Base-by-base conservation (phyloP, 2,888 invertebrate genomes). In the Euplexia lucipara region DNA sequence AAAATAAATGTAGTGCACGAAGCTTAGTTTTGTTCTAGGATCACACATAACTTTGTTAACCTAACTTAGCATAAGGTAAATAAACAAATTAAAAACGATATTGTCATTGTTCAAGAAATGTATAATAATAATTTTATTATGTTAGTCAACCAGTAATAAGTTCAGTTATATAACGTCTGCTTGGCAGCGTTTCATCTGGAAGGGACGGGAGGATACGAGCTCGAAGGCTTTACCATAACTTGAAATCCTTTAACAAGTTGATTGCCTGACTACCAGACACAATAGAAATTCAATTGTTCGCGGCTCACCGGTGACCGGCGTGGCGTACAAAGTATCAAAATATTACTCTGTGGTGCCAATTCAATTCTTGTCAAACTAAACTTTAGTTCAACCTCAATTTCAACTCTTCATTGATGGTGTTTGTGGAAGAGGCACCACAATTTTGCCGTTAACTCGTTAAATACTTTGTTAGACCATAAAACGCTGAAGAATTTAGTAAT, bases 11-110 rank as follows among this genome's bases (percentile, higher is more conserved):
- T 60, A 78, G 67, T 78, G 78, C 66, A 67, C 16, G 20, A 65
- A 64, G 71, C 52, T 73, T 65, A 49, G 30, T 57, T 82, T 81
- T 82, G 81, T 81, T 82, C 81, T 71, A 72, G 52, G 62, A 83
- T 83, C 81, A 77, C 75, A 70, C 73, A 57, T 73, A 70, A 70
- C 18, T 69, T 77, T 58, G 41, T 52, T 65, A 64, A 53, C 34
- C 44, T 70, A 66, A 64, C 18, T 7, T 72, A 69, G 66, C 44
- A 47, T 26, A 61, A 49, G 9, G 39, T 30, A 61, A 58, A 30
- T 22, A 32, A 59, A 58, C 20, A 52, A 51, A 57, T 42, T 53
- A 47, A 44, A 44, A 56, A 41, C n/a, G 37, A 64, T 53, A 60
- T 63, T 78, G 79, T 74, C 67, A 70, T 42, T 41, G 47, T 45